phyloP scores from a whole-genome alignment of 1,140 invertebrate genomes.

The Heliconius congener region DNA sequence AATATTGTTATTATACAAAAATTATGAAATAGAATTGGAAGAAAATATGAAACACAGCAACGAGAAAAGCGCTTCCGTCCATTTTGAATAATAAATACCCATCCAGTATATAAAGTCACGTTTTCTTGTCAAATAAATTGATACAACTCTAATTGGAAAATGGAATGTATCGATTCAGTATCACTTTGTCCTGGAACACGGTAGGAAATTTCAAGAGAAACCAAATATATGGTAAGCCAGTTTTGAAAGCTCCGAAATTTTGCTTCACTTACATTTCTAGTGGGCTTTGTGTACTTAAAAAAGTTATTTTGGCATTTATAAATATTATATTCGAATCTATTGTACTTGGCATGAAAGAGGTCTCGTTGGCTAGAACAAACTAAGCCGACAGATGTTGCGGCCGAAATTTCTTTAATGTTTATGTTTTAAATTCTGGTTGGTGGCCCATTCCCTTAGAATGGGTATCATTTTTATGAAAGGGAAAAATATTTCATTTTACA shows the following conservation, averaged over 20 bases:
- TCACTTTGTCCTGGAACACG: not conserved
- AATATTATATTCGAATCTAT: slow-evolving; percentile 5
- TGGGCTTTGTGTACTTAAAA: slow-evolving; percentile 2
- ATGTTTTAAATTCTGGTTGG: not conserved
- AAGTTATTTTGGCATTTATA: not conserved
- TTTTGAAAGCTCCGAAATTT: not conserved
- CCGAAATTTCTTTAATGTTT: slow-evolving; percentile 9
- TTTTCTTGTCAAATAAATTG: slow-evolving; percentile 11
- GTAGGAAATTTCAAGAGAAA: not conserved
- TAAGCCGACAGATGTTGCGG: slow-evolving; percentile 5
- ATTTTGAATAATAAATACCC: not conserved
- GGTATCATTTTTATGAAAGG: not conserved
- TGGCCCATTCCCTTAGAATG: slow-evolving; percentile 1
- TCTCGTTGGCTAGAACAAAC: slow-evolving; percentile 8
- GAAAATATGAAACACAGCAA: not conserved
- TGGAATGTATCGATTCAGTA: not conserved
- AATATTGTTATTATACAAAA: too few species aligned
- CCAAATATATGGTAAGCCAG: not conserved
- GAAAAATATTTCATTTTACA: not conserved
- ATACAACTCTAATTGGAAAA: not conserved
- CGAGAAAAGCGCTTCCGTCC: not conserved
- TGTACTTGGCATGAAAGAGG: not conserved
- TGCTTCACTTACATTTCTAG: not conserved
- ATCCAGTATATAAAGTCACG: not conserved
- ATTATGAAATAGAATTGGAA: not conserved